Conservation (phyloP, 2,797 vertebrate species). For the Saxicola maurus region DNA sequence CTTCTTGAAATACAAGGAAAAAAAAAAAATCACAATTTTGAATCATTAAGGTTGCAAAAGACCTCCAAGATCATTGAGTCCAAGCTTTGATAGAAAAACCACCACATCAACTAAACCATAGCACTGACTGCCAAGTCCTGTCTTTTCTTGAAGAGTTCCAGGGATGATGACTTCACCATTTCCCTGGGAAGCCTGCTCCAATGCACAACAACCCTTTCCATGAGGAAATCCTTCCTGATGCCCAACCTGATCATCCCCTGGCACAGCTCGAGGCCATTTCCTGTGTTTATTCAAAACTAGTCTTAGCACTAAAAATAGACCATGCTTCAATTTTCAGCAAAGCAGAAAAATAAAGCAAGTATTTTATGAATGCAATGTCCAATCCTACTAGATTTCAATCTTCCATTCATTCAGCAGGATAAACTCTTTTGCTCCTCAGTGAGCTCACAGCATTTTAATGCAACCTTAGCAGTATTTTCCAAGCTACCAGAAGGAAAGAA, state of each 20-base stretch:
- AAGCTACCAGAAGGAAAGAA: neutral
- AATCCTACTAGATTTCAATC: neutral
- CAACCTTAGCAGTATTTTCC: neutral
- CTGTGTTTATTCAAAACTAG: neutral
- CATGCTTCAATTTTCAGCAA: neutral
- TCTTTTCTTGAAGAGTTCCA: neutral
- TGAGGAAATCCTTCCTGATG: neutral
- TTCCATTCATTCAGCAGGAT: neutral
- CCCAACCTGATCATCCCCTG: neutral
- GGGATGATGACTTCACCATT: neutral
- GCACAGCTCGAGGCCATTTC: neutral
- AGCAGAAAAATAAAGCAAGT: neutral
- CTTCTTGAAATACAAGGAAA: neutral
- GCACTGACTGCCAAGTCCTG: neutral
- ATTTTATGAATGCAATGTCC: neutral
- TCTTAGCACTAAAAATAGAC: neutral
- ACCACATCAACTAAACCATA: neutral
- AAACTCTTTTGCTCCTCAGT: neutral
- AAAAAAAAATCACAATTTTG: neutral
- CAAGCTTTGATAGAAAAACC: neutral
- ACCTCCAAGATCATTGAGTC: accelerated
- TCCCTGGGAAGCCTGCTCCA: neutral
- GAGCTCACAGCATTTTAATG: neutral
- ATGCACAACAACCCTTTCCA: neutral
- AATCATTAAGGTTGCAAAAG: neutral